A percentile compares a stretch with the other conserved stretches of the same genome.
Conservation (phyloP, 2,113 vertebrate genomes). For the Ophiodon elongatus region DNA sequence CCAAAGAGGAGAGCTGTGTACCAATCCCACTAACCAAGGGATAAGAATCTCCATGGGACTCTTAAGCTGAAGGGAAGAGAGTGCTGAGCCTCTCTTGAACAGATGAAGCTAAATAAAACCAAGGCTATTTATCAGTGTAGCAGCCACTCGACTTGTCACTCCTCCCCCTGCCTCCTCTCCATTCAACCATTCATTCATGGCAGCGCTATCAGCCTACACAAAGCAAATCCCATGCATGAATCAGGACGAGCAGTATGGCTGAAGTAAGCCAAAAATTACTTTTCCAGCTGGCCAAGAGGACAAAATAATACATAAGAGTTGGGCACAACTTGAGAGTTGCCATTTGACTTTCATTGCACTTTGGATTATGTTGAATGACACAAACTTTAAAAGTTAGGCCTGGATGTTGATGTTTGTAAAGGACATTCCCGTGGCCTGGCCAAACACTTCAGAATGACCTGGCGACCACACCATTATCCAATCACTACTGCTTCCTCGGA, state of each 20-base stretch:
- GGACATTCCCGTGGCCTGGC: conserved; percentile 17
- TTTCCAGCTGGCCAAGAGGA: conserved; percentile 60
- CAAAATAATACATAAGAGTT: conserved; percentile 53
- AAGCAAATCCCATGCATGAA: conserved; percentile 67
- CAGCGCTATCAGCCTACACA: conserved; percentile 51
- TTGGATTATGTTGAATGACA: conserved; percentile 46
- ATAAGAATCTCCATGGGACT: conserved; percentile 69
- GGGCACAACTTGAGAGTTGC: conserved; percentile 38
- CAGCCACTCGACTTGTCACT: conserved; percentile 71
- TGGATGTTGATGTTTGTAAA: conserved; percentile 25
- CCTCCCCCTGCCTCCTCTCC: conserved; percentile 56
- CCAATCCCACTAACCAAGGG: conserved; percentile 68
- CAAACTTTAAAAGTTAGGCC: conserved; percentile 31
- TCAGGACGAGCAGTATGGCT: conserved; percentile 49
- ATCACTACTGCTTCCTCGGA: conserved; percentile 13
- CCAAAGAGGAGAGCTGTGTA: conserved; percentile 68
- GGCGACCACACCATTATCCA: conserved; percentile 32
- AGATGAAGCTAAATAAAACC: conserved; percentile 79
- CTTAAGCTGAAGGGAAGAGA: conserved; percentile 72
- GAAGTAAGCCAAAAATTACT: conserved; percentile 59
- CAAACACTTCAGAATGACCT: conserved; percentile 28
- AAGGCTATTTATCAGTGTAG: conserved; percentile 74
- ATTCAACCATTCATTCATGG: conserved; percentile 64
- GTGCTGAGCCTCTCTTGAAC: conserved; percentile 69
- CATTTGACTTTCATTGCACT: conserved; percentile 54